These are phyloP conservation scores for Clarias gariepinus DNA, from an alignment of 2,113 vertebrate genomes.

Conservation along the genomic window DNA sequence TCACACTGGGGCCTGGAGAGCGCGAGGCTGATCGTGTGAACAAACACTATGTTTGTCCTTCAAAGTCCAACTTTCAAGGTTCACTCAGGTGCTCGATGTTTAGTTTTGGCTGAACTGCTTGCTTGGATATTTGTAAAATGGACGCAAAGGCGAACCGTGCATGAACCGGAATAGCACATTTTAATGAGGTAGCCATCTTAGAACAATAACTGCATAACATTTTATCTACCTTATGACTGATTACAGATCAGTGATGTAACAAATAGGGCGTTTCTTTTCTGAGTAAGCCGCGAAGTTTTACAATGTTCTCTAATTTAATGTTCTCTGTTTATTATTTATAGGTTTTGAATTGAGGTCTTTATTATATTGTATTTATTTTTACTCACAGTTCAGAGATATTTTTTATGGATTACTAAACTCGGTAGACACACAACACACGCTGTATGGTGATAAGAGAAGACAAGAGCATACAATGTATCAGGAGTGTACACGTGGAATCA, in stretches of 20 bases:
- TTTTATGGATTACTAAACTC: neutral
- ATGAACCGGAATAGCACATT: neutral
- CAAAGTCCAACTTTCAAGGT: conserved; percentile 46
- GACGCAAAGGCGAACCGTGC: neutral
- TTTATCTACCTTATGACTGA: neutral
- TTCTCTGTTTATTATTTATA: neutral
- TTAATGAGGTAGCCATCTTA: neutral
- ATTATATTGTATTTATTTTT: neutral
- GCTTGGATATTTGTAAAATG: neutral
- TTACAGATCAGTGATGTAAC: neutral
- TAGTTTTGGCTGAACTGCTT: conserved; percentile 20
- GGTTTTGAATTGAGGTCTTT: neutral
- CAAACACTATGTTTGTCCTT: conserved; percentile 72
- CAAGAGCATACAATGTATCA: neutral
- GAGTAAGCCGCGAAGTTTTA: neutral
- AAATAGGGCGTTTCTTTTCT: neutral
- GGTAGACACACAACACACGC: neutral
- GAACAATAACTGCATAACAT: neutral
- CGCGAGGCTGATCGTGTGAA: conserved; percentile 69
- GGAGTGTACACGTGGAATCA: neutral
- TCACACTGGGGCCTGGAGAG: conserved; percentile 65
- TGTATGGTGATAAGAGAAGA: neutral
- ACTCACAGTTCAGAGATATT: neutral
- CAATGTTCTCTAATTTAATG: neutral
- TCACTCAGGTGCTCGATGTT: neutral